These are phyloP conservation scores for Megalopta genalis DNA, from an alignment of 1,140 invertebrate genomes.

Conservation along the genomic window DNA sequence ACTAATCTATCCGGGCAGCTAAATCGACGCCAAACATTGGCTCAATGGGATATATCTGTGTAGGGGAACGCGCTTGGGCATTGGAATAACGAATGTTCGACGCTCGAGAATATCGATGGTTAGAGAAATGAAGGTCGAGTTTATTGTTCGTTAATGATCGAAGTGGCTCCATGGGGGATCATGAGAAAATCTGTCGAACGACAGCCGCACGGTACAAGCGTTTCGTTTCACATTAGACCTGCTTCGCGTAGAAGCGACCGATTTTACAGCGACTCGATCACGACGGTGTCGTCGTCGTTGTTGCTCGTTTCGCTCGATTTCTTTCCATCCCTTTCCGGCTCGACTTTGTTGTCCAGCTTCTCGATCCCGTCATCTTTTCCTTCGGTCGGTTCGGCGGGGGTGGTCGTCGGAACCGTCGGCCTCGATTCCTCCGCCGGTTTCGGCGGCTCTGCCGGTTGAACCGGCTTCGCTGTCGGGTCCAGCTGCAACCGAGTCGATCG, in stretches of 20 bases:
- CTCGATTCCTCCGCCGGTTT: slow-evolving; percentile 15
- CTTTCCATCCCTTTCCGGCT: slow-evolving; percentile 42
- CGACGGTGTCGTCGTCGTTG: slow-evolving; percentile 61
- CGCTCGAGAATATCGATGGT: too few relatives aligned
- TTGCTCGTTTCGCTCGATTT: slow-evolving; percentile 9
- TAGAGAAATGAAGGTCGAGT: background rate
- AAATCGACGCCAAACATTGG: too few relatives aligned
- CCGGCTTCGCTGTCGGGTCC: slow-evolving; percentile 46
- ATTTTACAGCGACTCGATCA: slow-evolving; percentile 57
- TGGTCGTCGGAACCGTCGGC: slow-evolving; percentile 33
- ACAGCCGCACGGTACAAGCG: background rate
- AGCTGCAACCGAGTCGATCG: slow-evolving; percentile 25
- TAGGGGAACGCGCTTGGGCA: too few relatives aligned
- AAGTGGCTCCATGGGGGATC: too few relatives aligned
- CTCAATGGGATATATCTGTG: too few relatives aligned
- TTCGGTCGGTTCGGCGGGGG: slow-evolving; percentile 37
- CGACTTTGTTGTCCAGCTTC: slow-evolving; percentile 67
- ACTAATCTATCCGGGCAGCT: too few relatives aligned
- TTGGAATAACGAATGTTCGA: too few relatives aligned
- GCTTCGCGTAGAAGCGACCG: background rate
- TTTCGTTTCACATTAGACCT: background rate
- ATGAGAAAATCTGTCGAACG: too few relatives aligned
- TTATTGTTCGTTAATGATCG: background rate
- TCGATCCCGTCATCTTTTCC: slow-evolving; percentile 62
- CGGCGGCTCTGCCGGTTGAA: slow-evolving; percentile 6